Evolutionary conservation across 2,888 invertebrate species (phyloP), one percentile per base, ranked within the genome.

Genomic region (Stenodera caucasica): DNA sequence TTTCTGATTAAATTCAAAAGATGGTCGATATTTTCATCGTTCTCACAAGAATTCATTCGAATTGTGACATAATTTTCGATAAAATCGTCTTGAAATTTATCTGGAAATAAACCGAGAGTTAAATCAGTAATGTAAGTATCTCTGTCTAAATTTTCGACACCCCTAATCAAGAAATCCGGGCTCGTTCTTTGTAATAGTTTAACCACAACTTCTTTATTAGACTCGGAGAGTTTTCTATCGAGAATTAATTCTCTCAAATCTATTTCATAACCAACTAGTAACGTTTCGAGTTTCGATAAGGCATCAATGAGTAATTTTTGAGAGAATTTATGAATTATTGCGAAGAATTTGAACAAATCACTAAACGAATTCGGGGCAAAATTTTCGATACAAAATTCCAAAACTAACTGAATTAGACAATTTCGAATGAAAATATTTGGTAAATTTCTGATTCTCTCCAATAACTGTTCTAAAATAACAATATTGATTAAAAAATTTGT

Each of bases 361-460:
- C 45, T 11, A 8, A 49, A 2, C 2, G 57, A 52, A 14, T 57
- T 14, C 2, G 55, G 5, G 8, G 0, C n/a, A 21, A 9, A 56
- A 37, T 32, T 30, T 35, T 26, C 21, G n/a, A 30, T 29, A 11
- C 32, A 58, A 35, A 49, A 51, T 0, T 55, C 18, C 9, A 56
- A 50, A 11, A 68, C 51, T 45, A 61, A 50, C 30, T 58, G 61
- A 15, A 60, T 58, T 58, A 75, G 74, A 35, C 67, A 60, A 55
- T 65, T 60, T 65, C 73, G 67, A 4, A 77, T 71, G 59, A 67
- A 75, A 55, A 67, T 60, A 60, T 76, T 68, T 14, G 76, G 74
- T 29, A 74, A 55, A 29, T 57, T 63, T 52, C 64, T 58, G 45
- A 71, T 53, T 55, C 58, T 58, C 40, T 45, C 58, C 23, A 71